These are phyloP conservation scores for Pipistrellus pipistrellus DNA, from an alignment of 2,797 vertebrate species.

Conservation along the genomic window DNA sequence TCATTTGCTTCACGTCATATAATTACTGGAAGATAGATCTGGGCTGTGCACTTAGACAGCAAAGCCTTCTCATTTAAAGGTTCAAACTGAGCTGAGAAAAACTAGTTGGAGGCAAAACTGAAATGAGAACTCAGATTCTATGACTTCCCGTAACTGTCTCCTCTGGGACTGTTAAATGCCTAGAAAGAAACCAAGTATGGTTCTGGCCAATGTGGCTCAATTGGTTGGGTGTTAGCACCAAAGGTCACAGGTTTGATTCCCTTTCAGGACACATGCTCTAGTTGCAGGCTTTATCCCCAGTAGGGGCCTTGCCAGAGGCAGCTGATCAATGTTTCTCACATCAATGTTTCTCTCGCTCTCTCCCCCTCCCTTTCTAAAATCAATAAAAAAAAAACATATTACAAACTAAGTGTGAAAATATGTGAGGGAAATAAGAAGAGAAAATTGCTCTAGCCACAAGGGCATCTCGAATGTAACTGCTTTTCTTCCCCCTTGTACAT, in stretches of 20 bases:
- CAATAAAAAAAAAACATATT: too few relatives aligned
- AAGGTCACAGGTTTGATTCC: too few relatives aligned
- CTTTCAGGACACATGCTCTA: too few relatives aligned
- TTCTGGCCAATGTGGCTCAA: too few relatives aligned
- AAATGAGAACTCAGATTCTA: neutral
- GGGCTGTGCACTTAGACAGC: neutral
- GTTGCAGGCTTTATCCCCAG: too few relatives aligned
- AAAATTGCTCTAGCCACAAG: neutral
- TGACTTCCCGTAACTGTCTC: neutral
- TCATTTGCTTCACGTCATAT: neutral
- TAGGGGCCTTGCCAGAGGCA: too few relatives aligned
- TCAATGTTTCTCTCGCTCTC: too few relatives aligned
- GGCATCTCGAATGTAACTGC: neutral
- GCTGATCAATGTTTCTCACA: too few relatives aligned
- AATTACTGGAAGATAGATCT: neutral
- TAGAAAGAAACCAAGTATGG: neutral
- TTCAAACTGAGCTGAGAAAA: neutral
- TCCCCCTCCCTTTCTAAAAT: too few relatives aligned
- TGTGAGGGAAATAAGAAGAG: neutral
- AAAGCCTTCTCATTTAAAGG: neutral
- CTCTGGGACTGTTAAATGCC: neutral
- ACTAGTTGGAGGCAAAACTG: neutral
- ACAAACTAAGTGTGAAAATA: neutral
- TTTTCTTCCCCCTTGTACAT: neutral
- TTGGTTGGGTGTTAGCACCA: too few relatives aligned